Base-by-base conservation (phyloP, 2,888 invertebrate species). In the Palloptera scutellata region DNA sequence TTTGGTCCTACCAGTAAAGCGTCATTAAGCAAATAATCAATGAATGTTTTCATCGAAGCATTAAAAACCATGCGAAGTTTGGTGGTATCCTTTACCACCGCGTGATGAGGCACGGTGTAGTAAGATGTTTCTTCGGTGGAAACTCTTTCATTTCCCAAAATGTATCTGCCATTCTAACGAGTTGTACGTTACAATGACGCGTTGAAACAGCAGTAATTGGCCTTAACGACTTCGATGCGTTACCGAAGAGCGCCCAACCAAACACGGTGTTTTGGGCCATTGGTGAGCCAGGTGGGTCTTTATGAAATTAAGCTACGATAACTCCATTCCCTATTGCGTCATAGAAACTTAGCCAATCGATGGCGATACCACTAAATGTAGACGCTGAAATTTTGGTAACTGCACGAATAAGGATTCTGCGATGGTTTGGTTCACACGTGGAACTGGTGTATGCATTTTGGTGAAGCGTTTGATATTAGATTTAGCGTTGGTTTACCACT, bases 141-240 rank as follows among this genome's bases (percentile, higher is more conserved):
- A 70, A 5, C 13, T 69, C 55, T 54, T 72, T 69, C 11, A 71
- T 30, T 30, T 72, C 61, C 70, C 72, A 72, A 19, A 72, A 63
- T 17, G 42, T 62, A 11, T 48, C 54, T 1, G 65, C 54, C 58
- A 20, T 20, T 64, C 51, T 51, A 4, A 52, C 19, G 1, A 67
- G 43, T 30, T 61, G 48, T 1, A 51, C 55, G 42, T 65, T 53
- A n/a, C 61, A 52, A 59, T 13, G 41, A 20, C 54, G 51, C 9
- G 30, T 19, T 40, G 15, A 15, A 8, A 61, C n/a, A 12, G 15
- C 1, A 1, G 55, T 30, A 41, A 55, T 20, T 12, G 13, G 5
- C 5, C 11, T 8, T 45, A 2, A 9, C 1, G 15, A 9, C 1
- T 45, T 20, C 1, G 15, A n/a, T 4, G 53, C 30, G 5, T 57